Base-by-base conservation (phyloP, 2,113 vertebrate species). In the Hypanus sabinus region DNA sequence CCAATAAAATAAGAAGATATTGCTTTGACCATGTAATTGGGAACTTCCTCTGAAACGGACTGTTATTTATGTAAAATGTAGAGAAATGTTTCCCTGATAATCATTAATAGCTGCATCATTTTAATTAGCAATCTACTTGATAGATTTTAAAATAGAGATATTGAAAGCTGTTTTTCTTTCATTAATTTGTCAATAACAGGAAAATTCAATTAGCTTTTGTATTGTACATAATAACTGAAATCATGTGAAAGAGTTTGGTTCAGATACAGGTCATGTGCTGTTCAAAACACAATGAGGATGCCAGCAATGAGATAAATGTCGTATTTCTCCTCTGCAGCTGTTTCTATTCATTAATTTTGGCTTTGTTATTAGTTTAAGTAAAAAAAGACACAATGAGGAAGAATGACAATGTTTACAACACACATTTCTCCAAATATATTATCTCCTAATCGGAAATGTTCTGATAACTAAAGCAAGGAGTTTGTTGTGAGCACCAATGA, bases 141-240 rank as follows among this genome's bases (percentile, higher is more conserved):
- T 65, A 90, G 60, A 68, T 68, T 65, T 6, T 90, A 90, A 30
- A 90, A 30, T 90, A 38, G 7, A 76, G 16, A 36, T 65, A 65
- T 90, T 90, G n/a, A 68, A 90, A 90, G 85, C 62, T 90, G 57
- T n/a, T 65, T 90, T 65, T 90, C 60, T 65, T 90, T 68, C 60
- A 16, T 62, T 20, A 33, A 68, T 90, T 30, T 2, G 36, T 22
- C 30, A 18, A 90, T 65, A 65, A 60, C 83, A 87, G 60, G 22
- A 20, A 22, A 1, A 22, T 85, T 30, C 24, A 11, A 55, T 83
- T 11, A 20, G 60, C 18, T 33, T 60, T 1, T 20, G n/a, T n/a
- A 33, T 0, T 88, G 5, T n/a, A 12, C 65, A 9, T 36, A 33
- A 6, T 90, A 33, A 36, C 30, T 16, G 4, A 88, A 12, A 30